Conservation (phyloP, 1,140 invertebrate genomes). For the Hydropsyche tenuis region DNA sequence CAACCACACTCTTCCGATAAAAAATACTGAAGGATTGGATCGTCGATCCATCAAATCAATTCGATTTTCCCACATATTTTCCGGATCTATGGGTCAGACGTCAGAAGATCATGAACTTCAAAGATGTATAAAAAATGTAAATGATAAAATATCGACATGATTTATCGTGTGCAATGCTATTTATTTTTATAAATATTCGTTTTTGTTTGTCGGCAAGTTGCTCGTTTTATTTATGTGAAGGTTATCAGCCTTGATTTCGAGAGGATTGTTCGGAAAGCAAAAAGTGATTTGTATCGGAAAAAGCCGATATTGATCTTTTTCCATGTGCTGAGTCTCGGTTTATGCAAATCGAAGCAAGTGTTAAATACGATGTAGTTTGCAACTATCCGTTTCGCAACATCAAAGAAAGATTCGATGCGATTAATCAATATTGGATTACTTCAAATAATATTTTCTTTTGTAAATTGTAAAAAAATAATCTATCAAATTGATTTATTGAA, state of each 20-base stretch:
- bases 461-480: background rate
- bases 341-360: background rate
- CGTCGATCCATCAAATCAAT: too few relatives aligned
- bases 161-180: constrained; percentile 3
- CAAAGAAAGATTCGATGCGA: too few relatives aligned
- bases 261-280: constrained; percentile 1
- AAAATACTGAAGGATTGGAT: too few relatives aligned
- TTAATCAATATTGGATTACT: too few relatives aligned
- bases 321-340: background rate
- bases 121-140: too few relatives aligned
- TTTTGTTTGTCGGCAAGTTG: constrained; percentile 8
- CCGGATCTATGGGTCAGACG: background rate
- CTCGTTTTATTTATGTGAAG: constrained; percentile 14
- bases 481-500: background rate
- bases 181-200: background rate
- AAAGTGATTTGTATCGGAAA: constrained; percentile 21
- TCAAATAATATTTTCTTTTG: background rate
- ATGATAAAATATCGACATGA: constrained; percentile 5
- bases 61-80: constrained; percentile 5
- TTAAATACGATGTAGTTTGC: constrained; percentile 15
- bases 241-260: constrained; percentile 11
- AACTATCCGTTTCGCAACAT: too few relatives aligned
- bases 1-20: too few relatives aligned
- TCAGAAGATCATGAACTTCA: too few relatives aligned
- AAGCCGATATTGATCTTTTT: constrained; percentile 2